Conservation (phyloP, 2,888 invertebrate species). For the Mamestra brassicae region DNA sequence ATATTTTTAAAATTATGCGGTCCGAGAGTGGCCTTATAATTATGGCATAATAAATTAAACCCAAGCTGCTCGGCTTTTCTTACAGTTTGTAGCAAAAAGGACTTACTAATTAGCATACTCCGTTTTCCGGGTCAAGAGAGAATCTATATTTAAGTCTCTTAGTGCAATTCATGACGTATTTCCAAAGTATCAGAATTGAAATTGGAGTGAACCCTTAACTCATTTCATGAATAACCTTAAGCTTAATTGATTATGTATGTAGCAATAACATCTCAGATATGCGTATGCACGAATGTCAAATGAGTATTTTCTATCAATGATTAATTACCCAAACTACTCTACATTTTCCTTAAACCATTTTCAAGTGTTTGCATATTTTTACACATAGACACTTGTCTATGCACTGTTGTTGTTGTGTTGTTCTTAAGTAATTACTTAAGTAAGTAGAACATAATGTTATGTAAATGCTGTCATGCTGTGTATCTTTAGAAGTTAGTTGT, state of each 20-base stretch:
- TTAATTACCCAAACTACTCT: constrained; percentile 13
- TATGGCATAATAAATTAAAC: constrained; percentile 31
- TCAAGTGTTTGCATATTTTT: too few species aligned
- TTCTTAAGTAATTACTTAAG: too few species aligned
- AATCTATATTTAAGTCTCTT: not conserved
- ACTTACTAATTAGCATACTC: constrained; percentile 17
- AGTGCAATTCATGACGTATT: not conserved
- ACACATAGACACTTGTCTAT: too few species aligned
- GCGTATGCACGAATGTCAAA: not conserved
- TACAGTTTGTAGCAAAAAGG: constrained; percentile 20
- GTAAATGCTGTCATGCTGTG: too few species aligned
- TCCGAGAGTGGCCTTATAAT: constrained; percentile 16
- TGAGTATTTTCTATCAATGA: not conserved
- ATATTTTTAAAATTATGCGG: not conserved
- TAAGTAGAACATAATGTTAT: too few species aligned
- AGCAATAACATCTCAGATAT: not conserved
- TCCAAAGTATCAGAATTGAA: not conserved
- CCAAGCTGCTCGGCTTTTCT: constrained; percentile 21
- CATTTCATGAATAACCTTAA: not conserved
- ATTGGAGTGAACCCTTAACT: not conserved
- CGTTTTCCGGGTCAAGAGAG: constrained; percentile 11
- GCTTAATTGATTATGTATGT: not conserved
- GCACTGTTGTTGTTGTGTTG: too few species aligned
- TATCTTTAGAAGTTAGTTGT: not conserved
- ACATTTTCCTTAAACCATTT: too few species aligned